Percentiles rank a stretch among this genome's conserved stretches.
Conservation (phyloP, 2,888 invertebrate species). For the Hoplodrina ambigua region DNA sequence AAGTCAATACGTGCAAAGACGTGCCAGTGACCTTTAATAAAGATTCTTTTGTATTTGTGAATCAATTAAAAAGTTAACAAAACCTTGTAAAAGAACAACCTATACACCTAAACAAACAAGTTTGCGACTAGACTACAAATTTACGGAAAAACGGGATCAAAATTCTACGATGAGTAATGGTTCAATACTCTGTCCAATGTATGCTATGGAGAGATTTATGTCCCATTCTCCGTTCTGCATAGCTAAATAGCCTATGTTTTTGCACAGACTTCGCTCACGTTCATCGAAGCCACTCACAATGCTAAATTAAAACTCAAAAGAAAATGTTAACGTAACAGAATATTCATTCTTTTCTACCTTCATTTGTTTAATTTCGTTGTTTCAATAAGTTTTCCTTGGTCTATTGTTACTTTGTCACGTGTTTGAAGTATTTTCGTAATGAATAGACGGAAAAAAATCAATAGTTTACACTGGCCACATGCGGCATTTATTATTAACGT, state of each 20-base stretch:
- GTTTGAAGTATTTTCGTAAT: conserved; percentile 20
- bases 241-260: conserved; percentile 27
- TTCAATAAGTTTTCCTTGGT: neutral
- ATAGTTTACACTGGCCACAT: conserved; percentile 4
- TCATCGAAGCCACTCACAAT: conserved; percentile 1
- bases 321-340: conserved; percentile 6
- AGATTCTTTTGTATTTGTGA: conserved; percentile 21
- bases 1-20: neutral
- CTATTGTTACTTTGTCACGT: neutral
- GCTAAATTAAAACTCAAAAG: conserved; percentile 14
- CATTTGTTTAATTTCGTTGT: neutral
- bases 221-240: conserved; percentile 30
- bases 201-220: conserved; percentile 43
- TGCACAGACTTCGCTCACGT: neutral
- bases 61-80: conserved; percentile 47
- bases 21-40: neutral
- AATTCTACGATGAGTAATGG: conserved; percentile 42
- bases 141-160: conserved; percentile 31
- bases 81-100: conserved; percentile 1
- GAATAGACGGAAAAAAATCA: conserved; percentile 23
- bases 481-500: conserved; percentile 1
- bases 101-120: conserved; percentile 12
- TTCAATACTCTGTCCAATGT: conserved; percentile 33
- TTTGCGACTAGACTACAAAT: conserved; percentile 36
- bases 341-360: conserved; percentile 1